These are phyloP conservation scores for Ascaphus truei DNA, from an alignment of 2,113 vertebrate species.

Conservation along the genomic window DNA sequence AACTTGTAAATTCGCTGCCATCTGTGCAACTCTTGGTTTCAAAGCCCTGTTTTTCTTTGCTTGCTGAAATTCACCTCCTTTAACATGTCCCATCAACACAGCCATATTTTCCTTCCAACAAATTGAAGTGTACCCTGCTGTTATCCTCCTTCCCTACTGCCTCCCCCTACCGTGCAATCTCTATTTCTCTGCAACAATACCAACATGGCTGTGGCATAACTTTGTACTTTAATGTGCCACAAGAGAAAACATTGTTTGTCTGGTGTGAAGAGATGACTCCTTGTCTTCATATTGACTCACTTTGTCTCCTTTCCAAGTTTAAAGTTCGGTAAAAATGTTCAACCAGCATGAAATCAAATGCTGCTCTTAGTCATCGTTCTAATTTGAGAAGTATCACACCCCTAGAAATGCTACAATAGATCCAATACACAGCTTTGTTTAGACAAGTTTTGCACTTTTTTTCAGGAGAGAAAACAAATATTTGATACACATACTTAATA, in stretches of 20 bases:
- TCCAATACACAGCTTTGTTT: too few species aligned
- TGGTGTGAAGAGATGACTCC: neutral
- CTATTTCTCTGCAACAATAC: constrained; percentile 20
- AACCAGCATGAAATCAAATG: neutral
- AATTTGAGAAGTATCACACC: neutral
- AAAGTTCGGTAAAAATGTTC: neutral
- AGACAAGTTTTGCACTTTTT: too few species aligned
- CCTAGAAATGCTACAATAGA: too few species aligned
- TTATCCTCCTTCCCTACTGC: constrained; percentile 19
- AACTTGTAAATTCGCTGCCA: constrained; percentile 33
- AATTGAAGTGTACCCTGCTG: constrained; percentile 28
- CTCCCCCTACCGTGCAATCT: constrained; percentile 34
- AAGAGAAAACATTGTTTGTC: constrained; percentile 14
- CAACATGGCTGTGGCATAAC: constrained; percentile 22
- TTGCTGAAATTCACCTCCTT: constrained; percentile 31
- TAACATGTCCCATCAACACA: constrained; percentile 29
- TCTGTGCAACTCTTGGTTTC: constrained; percentile 28
- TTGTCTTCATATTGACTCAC: neutral
- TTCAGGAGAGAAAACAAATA: too few species aligned
- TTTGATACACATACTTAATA: too few species aligned
- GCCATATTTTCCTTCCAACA: constrained; percentile 24
- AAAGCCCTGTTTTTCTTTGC: constrained; percentile 10
- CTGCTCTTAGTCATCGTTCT: neutral
- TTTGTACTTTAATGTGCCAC: constrained; percentile 28
- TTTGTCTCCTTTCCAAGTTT: neutral